These are phyloP conservation scores for Laticauda laticaudata DNA, from an alignment of 2,113 vertebrate species.

Conservation along the genomic window DNA sequence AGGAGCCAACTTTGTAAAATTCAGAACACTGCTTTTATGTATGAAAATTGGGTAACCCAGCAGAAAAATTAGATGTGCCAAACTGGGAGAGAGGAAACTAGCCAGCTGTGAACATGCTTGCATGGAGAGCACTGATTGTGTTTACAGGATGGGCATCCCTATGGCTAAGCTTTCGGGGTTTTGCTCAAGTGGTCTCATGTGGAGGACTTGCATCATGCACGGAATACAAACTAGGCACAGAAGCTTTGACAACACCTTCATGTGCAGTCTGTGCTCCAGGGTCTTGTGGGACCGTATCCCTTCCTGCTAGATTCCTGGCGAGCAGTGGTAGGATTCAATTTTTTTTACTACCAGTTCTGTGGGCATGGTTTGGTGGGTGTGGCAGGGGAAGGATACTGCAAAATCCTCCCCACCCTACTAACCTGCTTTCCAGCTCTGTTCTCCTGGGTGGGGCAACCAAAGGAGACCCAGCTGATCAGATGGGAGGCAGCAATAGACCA, in stretches of 20 bases:
- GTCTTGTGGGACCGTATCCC: neutral
- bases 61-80: neutral
- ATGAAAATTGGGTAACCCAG: neutral
- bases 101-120: neutral
- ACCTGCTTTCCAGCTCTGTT: too few relatives aligned
- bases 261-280: neutral
- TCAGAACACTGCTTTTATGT: neutral
- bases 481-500: too few relatives aligned
- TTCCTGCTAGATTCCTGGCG: neutral
- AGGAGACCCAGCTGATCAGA: too few relatives aligned
- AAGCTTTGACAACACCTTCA: neutral
- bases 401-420: too few relatives aligned
- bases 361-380: too few relatives aligned
- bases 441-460: too few relatives aligned
- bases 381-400: too few relatives aligned
- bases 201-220: neutral
- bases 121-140: neutral
- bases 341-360: too few relatives aligned
- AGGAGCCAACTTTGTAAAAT: neutral
- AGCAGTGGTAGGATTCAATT: neutral
- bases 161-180: neutral
- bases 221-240: neutral
- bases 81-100: conserved; percentile 27
- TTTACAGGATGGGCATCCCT: neutral
- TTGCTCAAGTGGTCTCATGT: neutral